These are phyloP conservation scores for Leontocebus nigricollis DNA, from an alignment of 2,797 vertebrate genomes.

Conservation along the genomic window DNA sequence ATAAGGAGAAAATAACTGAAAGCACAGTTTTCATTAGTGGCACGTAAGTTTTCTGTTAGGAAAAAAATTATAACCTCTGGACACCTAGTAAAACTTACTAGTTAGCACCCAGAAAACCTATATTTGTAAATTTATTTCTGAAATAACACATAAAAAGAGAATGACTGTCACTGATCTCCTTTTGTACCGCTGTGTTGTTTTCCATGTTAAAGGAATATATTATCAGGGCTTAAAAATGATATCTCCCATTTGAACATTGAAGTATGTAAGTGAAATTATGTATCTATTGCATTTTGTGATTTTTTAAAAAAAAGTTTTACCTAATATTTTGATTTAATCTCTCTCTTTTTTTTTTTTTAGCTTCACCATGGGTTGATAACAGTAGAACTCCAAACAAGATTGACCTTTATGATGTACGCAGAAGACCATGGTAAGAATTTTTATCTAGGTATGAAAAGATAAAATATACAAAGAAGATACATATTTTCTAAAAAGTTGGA, in stretches of 20 bases:
- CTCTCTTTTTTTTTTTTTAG: slow-evolving; percentile 79
- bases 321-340: not conserved
- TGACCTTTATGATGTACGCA: slow-evolving; percentile 96
- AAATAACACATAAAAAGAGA: not conserved
- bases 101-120: not conserved
- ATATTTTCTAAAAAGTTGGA: not conserved
- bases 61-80: not conserved
- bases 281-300: not conserved
- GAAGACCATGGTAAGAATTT: slow-evolving; percentile 94
- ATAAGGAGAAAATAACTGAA: not conserved
- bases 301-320: not conserved
- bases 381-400: slow-evolving; percentile 96
- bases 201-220: not conserved
- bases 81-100: not conserved
- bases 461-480: not conserved
- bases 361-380: slow-evolving; percentile 97
- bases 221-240: not conserved
- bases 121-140: not conserved
- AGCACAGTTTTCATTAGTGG: not conserved
- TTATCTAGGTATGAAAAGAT: not conserved
- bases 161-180: not conserved
- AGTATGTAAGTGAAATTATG: not conserved
- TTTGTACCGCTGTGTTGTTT: not conserved
- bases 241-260: not conserved
- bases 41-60: not conserved